Conservation (phyloP, 2,113 vertebrate species). For the Vicugna pacos region DNA sequence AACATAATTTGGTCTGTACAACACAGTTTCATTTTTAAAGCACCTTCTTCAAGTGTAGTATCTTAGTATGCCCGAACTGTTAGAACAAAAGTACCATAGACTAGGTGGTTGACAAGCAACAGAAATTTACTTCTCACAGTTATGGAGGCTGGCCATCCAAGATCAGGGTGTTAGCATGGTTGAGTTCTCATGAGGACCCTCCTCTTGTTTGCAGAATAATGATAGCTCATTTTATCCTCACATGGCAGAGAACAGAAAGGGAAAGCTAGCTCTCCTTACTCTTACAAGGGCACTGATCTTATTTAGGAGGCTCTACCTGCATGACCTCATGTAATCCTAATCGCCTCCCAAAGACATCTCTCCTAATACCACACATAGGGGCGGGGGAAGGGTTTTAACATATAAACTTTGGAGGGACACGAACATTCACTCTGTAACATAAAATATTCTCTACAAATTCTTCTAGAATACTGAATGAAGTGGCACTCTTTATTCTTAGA, state of each 20-base stretch:
- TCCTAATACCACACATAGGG: background rate
- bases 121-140: background rate
- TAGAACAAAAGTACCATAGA: background rate
- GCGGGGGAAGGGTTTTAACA: background rate
- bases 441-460: conserved; percentile 13
- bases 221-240: background rate
- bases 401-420: background rate
- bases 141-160: background rate
- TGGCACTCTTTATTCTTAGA: background rate
- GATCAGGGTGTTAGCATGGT: background rate
- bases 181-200: background rate
- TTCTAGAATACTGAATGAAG: background rate
- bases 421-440: background rate
- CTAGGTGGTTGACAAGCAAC: background rate
- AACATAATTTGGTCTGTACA: background rate
- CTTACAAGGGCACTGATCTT: background rate
- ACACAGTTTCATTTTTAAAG: background rate
- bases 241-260: background rate
- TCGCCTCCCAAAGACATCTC: background rate
- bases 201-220: background rate
- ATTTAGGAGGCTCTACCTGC: background rate
- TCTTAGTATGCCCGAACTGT: background rate
- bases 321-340: background rate
- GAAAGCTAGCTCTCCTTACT: background rate
- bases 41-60: background rate